Evolutionary conservation across 2,113 vertebrate species (phyloP).

Genomic region (Gnathonemus longibarbis): DNA sequence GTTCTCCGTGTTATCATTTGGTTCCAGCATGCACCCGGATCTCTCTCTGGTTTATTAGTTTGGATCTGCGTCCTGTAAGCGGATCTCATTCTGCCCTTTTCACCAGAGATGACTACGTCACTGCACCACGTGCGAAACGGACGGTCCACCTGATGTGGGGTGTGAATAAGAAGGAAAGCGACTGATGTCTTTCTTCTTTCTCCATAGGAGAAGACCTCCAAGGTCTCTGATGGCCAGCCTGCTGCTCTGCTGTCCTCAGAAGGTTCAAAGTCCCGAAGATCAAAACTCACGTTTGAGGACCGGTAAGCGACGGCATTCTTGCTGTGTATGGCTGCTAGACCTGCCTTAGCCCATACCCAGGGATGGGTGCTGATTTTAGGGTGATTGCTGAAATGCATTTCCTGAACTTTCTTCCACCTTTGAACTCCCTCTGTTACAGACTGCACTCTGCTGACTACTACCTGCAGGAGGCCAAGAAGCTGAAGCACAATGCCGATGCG

Average conservation of each 20-base stretch:
- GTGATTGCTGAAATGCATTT: not conserved
- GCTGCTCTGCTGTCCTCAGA: slow-evolving; percentile 69
- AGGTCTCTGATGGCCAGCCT: slow-evolving; percentile 74
- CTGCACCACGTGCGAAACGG: no score
- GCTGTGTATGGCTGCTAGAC: slow-evolving; percentile 1
- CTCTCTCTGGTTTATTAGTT: not conserved
- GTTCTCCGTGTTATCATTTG: not conserved
- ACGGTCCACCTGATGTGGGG: not conserved
- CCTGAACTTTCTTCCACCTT: not conserved
- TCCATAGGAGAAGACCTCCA: slow-evolving; percentile 81
- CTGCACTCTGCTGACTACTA: slow-evolving; percentile 91
- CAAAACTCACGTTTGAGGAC: slow-evolving; percentile 92
- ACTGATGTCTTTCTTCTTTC: not conserved
- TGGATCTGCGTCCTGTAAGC: not conserved
- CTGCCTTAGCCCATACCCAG: not conserved
- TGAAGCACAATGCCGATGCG: slow-evolving; percentile 95
- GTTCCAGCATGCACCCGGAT: not conserved
- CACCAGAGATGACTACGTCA: not conserved
- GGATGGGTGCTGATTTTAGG: not conserved
- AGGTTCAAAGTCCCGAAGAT: slow-evolving; percentile 74
- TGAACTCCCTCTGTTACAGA: slow-evolving; percentile 30
- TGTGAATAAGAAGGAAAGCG: not conserved
- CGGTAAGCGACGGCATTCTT: slow-evolving; percentile 66
- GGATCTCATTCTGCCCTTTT: not conserved
- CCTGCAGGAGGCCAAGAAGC: slow-evolving; percentile 94